Evolutionary conservation across 2,888 invertebrate species (phyloP).

Genomic region (Eupithecia dodoneata): DNA sequence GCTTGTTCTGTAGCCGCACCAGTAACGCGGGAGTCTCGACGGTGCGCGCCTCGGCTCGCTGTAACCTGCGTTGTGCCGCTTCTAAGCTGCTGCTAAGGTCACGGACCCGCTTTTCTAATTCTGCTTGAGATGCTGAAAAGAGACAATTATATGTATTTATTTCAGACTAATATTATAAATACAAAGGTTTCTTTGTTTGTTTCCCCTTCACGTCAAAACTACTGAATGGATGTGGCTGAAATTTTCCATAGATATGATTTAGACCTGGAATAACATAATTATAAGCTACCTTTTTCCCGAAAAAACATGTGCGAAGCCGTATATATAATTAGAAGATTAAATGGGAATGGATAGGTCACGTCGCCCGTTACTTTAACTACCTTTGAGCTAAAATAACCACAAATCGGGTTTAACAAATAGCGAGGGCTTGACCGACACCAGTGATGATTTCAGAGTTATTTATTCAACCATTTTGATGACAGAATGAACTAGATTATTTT

Average conservation of each 20-base stretch:
- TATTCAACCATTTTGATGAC: background rate
- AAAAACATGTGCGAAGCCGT: background rate
- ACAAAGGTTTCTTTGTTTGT: background rate
- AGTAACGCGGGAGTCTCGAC: constrained; percentile 86
- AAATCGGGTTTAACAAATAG: background rate
- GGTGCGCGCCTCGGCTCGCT: constrained; percentile 86
- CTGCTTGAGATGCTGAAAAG: constrained; percentile 65
- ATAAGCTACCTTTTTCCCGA: background rate
- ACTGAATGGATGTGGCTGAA: too few relatives aligned
- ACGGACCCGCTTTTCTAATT: constrained; percentile 76
- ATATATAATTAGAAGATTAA: too few relatives aligned
- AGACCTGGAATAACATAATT: background rate
- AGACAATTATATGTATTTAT: constrained; percentile 3
- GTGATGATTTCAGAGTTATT: background rate
- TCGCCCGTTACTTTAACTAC: too few relatives aligned
- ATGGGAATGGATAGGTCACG: too few relatives aligned
- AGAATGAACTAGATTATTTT: too few relatives aligned
- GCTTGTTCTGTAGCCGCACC: constrained; percentile 88
- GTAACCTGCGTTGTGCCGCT: constrained; percentile 85
- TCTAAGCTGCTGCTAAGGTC: constrained; percentile 87
- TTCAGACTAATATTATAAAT: background rate
- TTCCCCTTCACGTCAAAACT: background rate
- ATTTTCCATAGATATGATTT: too few relatives aligned
- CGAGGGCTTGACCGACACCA: background rate
- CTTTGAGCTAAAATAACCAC: background rate